Conservation (phyloP, 2,113 vertebrate genomes). For the Micromys minutus region DNA sequence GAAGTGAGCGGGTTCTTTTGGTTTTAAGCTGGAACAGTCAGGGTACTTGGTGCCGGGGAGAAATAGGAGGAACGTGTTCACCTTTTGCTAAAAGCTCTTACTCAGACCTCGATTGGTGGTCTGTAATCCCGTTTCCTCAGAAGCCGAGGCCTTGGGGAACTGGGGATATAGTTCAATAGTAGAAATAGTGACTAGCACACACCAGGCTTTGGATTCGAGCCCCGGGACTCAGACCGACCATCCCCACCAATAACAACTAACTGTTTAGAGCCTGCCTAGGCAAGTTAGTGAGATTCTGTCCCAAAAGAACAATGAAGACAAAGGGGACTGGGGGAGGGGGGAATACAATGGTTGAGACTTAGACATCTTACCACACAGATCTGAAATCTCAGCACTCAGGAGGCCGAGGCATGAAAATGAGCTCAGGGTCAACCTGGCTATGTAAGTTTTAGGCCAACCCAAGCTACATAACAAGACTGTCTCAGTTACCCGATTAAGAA, state of each 20-base stretch:
- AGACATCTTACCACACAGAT: too few relatives aligned
- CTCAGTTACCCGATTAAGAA: not conserved
- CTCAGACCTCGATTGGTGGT: not conserved
- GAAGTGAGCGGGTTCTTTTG: conserved; percentile 17
- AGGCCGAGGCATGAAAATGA: not conserved
- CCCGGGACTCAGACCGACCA: not conserved
- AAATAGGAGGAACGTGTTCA: not conserved
- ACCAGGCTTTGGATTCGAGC: not conserved
- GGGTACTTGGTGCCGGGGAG: not conserved
- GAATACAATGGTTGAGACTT: not conserved
- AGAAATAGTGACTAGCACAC: not conserved
- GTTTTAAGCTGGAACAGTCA: conserved; percentile 27
- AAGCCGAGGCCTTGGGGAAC: not conserved
- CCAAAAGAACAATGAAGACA: not conserved
- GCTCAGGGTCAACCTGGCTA: not conserved
- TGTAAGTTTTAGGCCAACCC: not conserved
- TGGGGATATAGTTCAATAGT: not conserved
- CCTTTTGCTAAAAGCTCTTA: conserved; percentile 27
- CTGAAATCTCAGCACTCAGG: too few relatives aligned
- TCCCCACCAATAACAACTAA: not conserved
- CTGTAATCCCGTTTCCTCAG: not conserved
- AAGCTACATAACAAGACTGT: not conserved
- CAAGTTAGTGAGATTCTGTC: not conserved
- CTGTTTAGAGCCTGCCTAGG: not conserved
- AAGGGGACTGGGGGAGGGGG: too few relatives aligned